These are phyloP conservation scores for Conomelus anceps DNA, from an alignment of 2,888 invertebrate genomes.

Conservation along the genomic window DNA sequence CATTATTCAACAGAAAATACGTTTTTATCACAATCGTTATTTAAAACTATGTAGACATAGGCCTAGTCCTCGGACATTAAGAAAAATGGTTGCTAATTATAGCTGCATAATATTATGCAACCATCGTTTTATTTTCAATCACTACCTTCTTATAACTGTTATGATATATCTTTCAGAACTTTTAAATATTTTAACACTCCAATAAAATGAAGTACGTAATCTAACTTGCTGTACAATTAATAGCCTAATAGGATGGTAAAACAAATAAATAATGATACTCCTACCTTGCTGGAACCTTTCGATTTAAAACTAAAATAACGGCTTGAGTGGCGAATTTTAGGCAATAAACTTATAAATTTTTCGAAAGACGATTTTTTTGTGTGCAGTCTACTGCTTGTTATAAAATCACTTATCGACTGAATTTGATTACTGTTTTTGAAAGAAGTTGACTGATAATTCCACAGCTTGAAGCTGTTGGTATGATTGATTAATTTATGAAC, in stretches of 20 bases:
- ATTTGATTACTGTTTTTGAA: background rate
- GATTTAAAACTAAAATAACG: background rate
- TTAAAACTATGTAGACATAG: no score
- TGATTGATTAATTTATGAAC: background rate
- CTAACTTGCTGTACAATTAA: no score
- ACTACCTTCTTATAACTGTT: background rate
- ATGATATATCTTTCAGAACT: no score
- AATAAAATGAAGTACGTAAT: no score
- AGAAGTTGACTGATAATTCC: background rate
- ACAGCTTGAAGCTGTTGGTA: background rate
- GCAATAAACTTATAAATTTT: background rate
- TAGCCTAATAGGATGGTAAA: no score
- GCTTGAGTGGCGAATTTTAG: background rate
- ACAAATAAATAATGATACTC: no score
- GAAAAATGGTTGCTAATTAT: no score
- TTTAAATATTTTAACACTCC: no score
- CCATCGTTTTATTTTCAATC: background rate
- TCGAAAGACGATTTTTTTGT: background rate
- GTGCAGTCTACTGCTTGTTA: background rate
- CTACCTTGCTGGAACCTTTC: background rate
- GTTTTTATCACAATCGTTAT: no score
- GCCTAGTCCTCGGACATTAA: no score
- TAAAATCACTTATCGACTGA: background rate
- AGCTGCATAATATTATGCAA: background rate
- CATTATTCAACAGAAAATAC: no score